Conservation (phyloP, 35 echinoderm and acorn worm genomes). For the Ophioderma brevispina region DNA sequence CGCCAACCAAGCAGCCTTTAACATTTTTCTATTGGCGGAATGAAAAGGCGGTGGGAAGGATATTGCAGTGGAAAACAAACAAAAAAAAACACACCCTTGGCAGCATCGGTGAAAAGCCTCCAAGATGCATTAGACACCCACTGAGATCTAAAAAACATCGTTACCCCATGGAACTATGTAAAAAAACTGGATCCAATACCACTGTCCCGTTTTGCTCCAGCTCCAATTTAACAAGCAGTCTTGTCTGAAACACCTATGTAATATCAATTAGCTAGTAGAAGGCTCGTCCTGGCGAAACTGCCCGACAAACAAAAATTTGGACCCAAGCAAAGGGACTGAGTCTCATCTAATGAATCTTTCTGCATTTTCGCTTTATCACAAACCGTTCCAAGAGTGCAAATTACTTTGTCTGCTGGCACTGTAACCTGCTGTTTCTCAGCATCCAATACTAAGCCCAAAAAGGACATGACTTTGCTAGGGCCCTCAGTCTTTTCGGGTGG, state of each 20-base stretch:
- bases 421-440: neutral
- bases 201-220: neutral
- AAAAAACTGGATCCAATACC: neutral
- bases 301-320: constrained; percentile 58
- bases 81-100: too few relatives aligned
- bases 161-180: neutral
- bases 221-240: neutral
- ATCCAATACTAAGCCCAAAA: neutral
- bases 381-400: too few relatives aligned
- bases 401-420: neutral
- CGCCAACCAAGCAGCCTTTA: too few relatives aligned
- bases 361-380: too few relatives aligned
- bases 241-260: neutral
- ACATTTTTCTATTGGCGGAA: too few relatives aligned
- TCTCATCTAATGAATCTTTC: too few relatives aligned
- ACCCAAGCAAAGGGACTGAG: too few relatives aligned
- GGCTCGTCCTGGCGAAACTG: constrained; percentile 11
- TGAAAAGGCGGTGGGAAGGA: too few relatives aligned
- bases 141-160: too few relatives aligned
- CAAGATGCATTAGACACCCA: constrained; percentile 26
- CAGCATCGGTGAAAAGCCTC: too few relatives aligned
- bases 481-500: constrained; percentile 44
- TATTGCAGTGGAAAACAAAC: too few relatives aligned
- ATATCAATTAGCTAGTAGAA: constrained; percentile 20
- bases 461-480: neutral